Base-by-base conservation (phyloP, 2,888 invertebrate genomes). In the Eupithecia centaureata region DNA sequence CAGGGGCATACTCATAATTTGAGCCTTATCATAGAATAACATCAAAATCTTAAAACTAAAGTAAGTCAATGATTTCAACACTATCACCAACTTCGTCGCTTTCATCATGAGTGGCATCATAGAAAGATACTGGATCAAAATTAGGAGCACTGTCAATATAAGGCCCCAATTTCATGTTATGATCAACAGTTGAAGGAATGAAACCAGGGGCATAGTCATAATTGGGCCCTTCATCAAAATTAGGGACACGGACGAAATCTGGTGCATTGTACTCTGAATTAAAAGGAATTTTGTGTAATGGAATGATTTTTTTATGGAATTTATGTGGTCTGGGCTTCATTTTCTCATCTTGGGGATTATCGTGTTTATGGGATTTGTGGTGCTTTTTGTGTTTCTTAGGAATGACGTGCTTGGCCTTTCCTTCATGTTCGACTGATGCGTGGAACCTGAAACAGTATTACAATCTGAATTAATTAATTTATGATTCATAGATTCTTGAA, bases 381-480 rank as follows among this genome's bases (percentile, higher is more conserved):
- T 71, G 68, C n/a, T 69, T 69, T 22, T 63, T 65, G 32, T 62
- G 67, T 38, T 67, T 76, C 27, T 72, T 69, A 56, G 61, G 71
- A 22, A 66, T 35, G 18, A 74, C 72, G 65, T 80, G 77, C 68
- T 82, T 56, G n/a, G 80, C 64, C 73, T 83, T 72, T 61, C 77
- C 77, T 72, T 77, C 74, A 73, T 83, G 82, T 71, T 80, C 82
- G 63, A 83, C 83, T 54, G 75, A 76, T 66, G 83, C 83, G 70
- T 82, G 81, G 77, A 83, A 83, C 54, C 83, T 83, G 78, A 15
- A 79, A 80, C 54, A 65, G 51, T 32, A 54, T 28, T 10, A 32
- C n/a, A 32, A 13, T 25, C 13, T 27, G 5, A 27, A 52, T 12
- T 18, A 22, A 8, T 5, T 8, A 18, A 0, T 7, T 22, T 47